Percentiles rank a stretch among this genome's conserved stretches.
Conservation (phyloP, 2,888 invertebrate species). For the Lepidochitona cinerea region DNA sequence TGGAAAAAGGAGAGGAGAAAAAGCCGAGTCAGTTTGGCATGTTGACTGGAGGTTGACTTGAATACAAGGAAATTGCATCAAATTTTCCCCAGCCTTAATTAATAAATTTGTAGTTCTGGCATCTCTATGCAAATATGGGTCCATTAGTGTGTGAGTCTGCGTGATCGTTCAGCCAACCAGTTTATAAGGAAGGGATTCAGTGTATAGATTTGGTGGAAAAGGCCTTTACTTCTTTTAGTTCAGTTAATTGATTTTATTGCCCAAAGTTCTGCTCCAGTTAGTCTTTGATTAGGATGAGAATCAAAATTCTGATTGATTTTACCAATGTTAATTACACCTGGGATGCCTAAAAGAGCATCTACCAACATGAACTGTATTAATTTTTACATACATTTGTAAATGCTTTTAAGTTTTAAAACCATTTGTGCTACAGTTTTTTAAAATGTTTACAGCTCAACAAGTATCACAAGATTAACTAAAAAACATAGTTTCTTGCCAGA, state of each 20-base stretch:
- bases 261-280: not conserved
- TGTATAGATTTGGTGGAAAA: not conserved
- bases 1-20: no score
- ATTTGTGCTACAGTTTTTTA: no score
- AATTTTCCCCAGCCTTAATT: constrained; percentile 5
- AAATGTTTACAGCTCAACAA: no score
- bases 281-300: not conserved
- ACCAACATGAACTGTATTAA: no score
- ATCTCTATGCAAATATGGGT: not conserved
- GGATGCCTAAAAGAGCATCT: no score
- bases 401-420: no score
- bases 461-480: no score
- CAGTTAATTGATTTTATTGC: not conserved
- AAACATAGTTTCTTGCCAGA: no score
- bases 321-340: no score
- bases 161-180: not conserved
- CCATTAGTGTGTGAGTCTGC: not conserved
- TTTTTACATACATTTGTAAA: no score
- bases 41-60: not conserved
- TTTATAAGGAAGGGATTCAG: not conserved
- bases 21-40: no score
- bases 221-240: not conserved
- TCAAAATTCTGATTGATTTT: no score
- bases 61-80: constrained; percentile 7
- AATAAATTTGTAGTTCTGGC: not conserved